Evolutionary conservation across 2,113 vertebrate genomes (phyloP).

Genomic region (Pionites leucogaster): DNA sequence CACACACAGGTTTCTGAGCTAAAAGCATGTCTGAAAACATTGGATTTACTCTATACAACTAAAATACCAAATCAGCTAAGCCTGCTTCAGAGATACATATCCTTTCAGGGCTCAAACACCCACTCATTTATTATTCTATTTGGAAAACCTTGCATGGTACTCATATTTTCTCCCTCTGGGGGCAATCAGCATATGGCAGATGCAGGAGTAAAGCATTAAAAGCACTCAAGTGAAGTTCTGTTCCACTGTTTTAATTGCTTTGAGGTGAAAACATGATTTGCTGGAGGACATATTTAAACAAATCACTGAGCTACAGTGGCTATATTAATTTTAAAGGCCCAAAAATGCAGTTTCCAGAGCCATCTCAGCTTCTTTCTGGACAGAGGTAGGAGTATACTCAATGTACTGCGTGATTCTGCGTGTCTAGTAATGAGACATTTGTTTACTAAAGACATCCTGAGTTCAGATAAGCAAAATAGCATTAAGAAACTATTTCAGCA

Average conservation of each 20-base stretch:
- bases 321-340: neutral
- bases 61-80: neutral
- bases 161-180: neutral
- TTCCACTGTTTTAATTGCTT: constrained; percentile 14
- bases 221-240: neutral
- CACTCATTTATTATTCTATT: constrained; percentile 36
- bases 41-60: neutral
- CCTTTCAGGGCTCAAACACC: neutral
- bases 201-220: neutral
- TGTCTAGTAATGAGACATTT: neutral
- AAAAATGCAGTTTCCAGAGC: neutral
- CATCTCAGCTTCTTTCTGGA: neutral
- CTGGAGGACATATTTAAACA: neutral
- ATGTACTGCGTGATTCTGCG: accelerated
- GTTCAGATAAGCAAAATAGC: neutral
- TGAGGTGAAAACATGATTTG: neutral
- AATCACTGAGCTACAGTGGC: neutral
- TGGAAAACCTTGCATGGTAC: neutral
- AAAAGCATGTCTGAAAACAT: neutral
- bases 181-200: constrained; percentile 10
- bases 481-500: neutral
- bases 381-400: accelerated
- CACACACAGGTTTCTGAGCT: neutral
- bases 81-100: neutral
- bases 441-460: neutral